Base-by-base conservation (phyloP, 2,888 invertebrate genomes). In the Lochmaea capreae region DNA sequence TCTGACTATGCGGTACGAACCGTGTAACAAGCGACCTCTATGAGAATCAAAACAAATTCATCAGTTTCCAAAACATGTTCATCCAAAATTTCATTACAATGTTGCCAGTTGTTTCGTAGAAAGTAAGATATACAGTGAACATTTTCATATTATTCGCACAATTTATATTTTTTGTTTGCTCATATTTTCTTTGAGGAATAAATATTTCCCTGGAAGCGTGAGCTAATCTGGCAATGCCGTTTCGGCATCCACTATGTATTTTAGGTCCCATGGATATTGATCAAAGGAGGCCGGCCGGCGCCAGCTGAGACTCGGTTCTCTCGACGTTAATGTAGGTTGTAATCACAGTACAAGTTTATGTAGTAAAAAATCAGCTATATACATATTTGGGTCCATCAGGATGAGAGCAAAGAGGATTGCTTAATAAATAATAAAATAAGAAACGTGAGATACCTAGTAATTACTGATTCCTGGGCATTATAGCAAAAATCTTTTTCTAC, bases 201-300 rank as follows among this genome's bases (percentile, higher is more conserved):
- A 3, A 33, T 33, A 49, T 49, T 3, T 12, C 1, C 49, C 5
- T n/a, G 49, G n/a, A 43, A 43, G 43, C 12, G 43, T 49, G 12
- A 49, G 49, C 49, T n/a, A 54, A 54, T 54, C 52, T 54, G 52
- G 52, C 52, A 54, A 54, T 59, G 59, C 59, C 59, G 59, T 59
- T 39, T 16, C 59, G 39, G 59, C 33, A 14, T 39, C 11, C 12
- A 1, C 11, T n/a, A 11, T 59, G 26, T 59, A 59, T 59, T 59
- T 59, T 59, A 59, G 59, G 33, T 14, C n/a, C 11, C 59, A 59
- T 39, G 46, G 67, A 58, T 67, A 67, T 67, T 59, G 67, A 67
- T 67, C 59, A 67, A 43, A 67, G 46, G 26, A 59, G 59, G 33
- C 33, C 59, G 42, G 58, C 46, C 59, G 67, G 46, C 67, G 58